Evolutionary conservation across 1,140 invertebrate species (phyloP).

Genomic region (Pseudomyrmex pallidus): DNA sequence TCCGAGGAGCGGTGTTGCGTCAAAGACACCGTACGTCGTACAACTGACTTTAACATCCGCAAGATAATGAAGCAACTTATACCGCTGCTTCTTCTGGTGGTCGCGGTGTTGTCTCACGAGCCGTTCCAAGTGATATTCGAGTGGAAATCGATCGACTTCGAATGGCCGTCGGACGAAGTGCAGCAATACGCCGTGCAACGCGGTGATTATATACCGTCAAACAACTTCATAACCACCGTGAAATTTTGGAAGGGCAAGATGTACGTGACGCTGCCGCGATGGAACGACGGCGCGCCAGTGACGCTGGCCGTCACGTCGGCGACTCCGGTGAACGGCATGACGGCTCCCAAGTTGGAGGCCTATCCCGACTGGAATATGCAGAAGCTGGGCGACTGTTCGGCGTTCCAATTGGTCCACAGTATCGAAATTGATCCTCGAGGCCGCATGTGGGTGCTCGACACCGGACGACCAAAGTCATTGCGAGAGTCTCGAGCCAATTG

Average conservation of each 20-base stretch:
- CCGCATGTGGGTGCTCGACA: slow-evolving; percentile 90
- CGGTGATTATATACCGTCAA: slow-evolving; percentile 86
- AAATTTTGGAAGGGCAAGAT: slow-evolving; percentile 88
- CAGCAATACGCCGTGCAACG: slow-evolving; percentile 83
- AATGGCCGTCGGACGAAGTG: slow-evolving; percentile 80
- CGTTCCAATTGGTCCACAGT: slow-evolving; percentile 89
- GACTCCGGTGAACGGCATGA: slow-evolving; percentile 81
- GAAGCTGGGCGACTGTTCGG: slow-evolving; percentile 86
- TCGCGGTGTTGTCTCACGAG: slow-evolving; percentile 78
- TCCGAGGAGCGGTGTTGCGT: neutral
- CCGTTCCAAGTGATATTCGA: slow-evolving; percentile 83
- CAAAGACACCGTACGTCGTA: neutral
- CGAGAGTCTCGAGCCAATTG: slow-evolving; percentile 84
- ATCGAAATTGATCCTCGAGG: slow-evolving; percentile 89
- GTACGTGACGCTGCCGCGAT: slow-evolving; percentile 88
- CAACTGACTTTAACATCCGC: neutral
- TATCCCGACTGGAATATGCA: slow-evolving; percentile 90
- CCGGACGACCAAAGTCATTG: slow-evolving; percentile 86
- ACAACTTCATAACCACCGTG: slow-evolving; percentile 87
- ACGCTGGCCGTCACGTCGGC: slow-evolving; percentile 87
- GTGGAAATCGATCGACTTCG: slow-evolving; percentile 82
- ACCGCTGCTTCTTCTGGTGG: slow-evolving; percentile 42
- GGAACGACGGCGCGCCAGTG: slow-evolving; percentile 88
- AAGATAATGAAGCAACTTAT: slow-evolving; percentile 50
- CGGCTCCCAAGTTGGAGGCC: slow-evolving; percentile 87